Evolutionary conservation across 2,888 invertebrate genomes (phyloP).

Genomic region (Rhagium mordax): DNA sequence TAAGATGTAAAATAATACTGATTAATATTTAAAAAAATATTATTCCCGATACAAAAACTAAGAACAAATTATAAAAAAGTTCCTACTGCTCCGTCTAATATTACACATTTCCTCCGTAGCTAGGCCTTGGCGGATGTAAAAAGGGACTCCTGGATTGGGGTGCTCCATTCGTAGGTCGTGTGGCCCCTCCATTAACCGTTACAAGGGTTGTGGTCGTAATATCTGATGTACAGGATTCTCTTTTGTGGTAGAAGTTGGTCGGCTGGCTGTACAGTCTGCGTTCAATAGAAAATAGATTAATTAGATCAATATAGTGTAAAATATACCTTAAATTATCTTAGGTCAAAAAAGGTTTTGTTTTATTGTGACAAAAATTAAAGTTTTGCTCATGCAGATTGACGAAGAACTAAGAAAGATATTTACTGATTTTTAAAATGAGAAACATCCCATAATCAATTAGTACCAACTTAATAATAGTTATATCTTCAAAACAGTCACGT

Average conservation of each 20-base stretch:
- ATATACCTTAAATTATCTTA: background rate
- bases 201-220: constrained; percentile 85
- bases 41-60: background rate
- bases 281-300: constrained; percentile 9
- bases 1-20: background rate
- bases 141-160: constrained; percentile 62
- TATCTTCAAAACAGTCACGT: no score
- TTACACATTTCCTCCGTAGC: constrained; percentile 56
- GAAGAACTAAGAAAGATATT: no score
- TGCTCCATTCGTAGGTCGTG: constrained; percentile 56
- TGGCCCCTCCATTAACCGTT: constrained; percentile 68
- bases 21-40: background rate
- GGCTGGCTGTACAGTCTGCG: constrained; percentile 82
- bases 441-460: no score
- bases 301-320: constrained; percentile 14
- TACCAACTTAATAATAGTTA: no score
- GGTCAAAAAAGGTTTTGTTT: no score
- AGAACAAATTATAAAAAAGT: background rate
- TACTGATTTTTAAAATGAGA: no score
- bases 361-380: no score
- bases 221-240: constrained; percentile 86
- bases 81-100: background rate
- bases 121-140: constrained; percentile 63
- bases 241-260: constrained; percentile 77
- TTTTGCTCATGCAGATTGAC: no score